phyloP scores from a whole-genome alignment of 2,797 vertebrate species.

The Enteromius thamalakanensis region DNA sequence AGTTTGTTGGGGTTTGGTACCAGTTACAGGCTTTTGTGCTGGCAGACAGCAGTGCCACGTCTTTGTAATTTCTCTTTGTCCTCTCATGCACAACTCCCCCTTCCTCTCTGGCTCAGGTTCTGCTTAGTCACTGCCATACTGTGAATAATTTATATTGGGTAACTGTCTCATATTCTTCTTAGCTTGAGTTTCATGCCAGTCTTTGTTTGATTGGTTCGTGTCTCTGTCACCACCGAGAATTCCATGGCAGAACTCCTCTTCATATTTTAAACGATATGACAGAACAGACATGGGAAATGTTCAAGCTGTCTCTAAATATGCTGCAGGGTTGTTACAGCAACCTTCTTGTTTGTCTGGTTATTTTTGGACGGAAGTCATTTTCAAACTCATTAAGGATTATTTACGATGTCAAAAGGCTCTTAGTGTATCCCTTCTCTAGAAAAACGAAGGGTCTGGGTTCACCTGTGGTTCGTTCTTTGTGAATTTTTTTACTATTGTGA shows the following conservation, averaged over 20 bases:
- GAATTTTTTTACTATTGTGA: not conserved
- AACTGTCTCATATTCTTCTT: constrained; percentile 34
- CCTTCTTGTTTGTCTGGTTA: constrained; percentile 8
- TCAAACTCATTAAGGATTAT: constrained; percentile 22
- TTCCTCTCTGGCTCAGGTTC: constrained; percentile 27
- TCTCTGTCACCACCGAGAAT: not conserved
- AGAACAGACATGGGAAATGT: not conserved
- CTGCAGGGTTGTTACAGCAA: not conserved
- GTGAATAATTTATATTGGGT: constrained; percentile 54
- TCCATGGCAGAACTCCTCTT: not conserved
- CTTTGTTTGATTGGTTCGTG: not conserved
- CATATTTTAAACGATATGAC: not conserved
- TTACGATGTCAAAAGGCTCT: not conserved
- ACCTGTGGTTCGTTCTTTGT: no score
- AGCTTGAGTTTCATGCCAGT: constrained; percentile 6
- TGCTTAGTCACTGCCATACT: constrained; percentile 49
- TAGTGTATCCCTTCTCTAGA: constrained; percentile 8
- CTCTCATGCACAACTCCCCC: not conserved
- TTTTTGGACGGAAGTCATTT: constrained; percentile 10
- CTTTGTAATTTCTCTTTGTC: constrained; percentile 9
- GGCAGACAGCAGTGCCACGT: constrained; percentile 18
- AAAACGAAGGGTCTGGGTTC: constrained; percentile 9
- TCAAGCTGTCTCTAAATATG: not conserved
- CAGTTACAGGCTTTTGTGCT: not conserved
- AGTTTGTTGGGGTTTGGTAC: constrained; percentile 20